Evolutionary conservation across 2,797 vertebrate genomes (phyloP), one percentile per base, ranked within the genome.

Genomic region (Sebastes itinus): DNA sequence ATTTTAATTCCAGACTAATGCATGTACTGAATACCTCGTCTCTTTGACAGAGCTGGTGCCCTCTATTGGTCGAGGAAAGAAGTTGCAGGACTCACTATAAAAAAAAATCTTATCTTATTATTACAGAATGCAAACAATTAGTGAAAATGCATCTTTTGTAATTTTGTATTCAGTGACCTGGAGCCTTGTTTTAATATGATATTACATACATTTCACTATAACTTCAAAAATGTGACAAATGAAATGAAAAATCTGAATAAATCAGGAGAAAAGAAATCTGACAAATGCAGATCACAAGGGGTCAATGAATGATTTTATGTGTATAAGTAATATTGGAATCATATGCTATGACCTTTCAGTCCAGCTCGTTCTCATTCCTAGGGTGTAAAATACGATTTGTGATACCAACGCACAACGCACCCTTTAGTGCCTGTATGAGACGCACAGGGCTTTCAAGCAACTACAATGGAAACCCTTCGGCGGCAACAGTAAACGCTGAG

Each of bases 11-110:
- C 11, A 49, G 4, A 58, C 2, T 14, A 25, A 27, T 10, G 6
- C 25, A 18, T 4, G 2, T 16, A n/a, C 49, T 32, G 46, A 33
- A 20, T 2, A 22, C 23, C 11, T 23, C 4, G 1, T 20, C 2
- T 62, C 18, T 49, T 14, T 38, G 13, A 7, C 22, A 66, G 33
- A 42, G 38, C 13, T 30, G 11, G 22, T 28, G 69, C 69, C 61
- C 60, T 61, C 84, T 72, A 16, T 30, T 75, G 81, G 63, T 70
- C 54, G 65, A 68, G 10, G 7, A 60, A 8, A 60, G 32, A 49
- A 12, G 12, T 5, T 69, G 28, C 54, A 33, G 27, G 11, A 52
- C 20, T 76, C 9, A 13, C 4, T 11, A 10, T 23, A 69, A 62
- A 23, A 27, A 12, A 42, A 42, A 0, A 16, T 13, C 10, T 6